A percentile compares a stretch with the other conserved stretches of the same genome.
phyloP scores from a whole-genome alignment of 2,797 vertebrate genomes.

The Triplophysa bombifrons region DNA sequence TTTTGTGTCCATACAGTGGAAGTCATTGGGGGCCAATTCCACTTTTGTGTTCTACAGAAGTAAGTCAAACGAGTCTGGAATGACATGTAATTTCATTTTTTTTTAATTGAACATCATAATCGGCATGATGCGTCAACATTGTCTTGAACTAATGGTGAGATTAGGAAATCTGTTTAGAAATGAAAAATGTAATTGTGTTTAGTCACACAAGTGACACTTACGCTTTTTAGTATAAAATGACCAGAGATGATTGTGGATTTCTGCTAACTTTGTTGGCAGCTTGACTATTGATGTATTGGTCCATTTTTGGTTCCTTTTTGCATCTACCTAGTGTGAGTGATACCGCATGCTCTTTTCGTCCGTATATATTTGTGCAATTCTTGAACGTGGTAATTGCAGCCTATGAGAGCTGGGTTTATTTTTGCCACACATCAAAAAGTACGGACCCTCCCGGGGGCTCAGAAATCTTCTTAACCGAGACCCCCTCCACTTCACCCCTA shows the following conservation, averaged over 20 bases:
- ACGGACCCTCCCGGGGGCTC: slow-evolving; percentile 34
- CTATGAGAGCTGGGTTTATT: slow-evolving; percentile 42
- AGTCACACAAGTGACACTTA: not conserved
- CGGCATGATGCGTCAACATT: not conserved
- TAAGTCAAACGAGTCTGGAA: not conserved
- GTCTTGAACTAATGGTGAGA: not conserved
- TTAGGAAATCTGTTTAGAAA: not conserved
- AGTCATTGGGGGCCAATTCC: no score
- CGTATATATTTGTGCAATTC: slow-evolving; percentile 10
- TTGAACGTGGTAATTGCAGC: not conserved
- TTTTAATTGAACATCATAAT: no score
- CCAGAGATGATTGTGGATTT: slow-evolving; percentile 3
- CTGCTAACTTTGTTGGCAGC: not conserved
- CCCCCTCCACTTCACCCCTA: slow-evolving; percentile 51
- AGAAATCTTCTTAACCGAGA: slow-evolving; percentile 57
- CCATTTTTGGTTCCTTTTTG: slow-evolving; percentile 23
- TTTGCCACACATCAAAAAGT: slow-evolving; percentile 57
- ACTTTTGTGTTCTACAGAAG: no score
- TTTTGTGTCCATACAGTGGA: no score
- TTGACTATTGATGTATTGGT: slow-evolving; percentile 13
- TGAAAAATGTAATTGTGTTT: not conserved
- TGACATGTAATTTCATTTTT: no score
- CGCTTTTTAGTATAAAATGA: not conserved
- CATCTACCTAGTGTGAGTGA: slow-evolving; percentile 17
- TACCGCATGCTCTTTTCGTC: not conserved